Evolutionary conservation across 1,140 invertebrate genomes (phyloP).

Genomic region (Drosophila subpulchrella): DNA sequence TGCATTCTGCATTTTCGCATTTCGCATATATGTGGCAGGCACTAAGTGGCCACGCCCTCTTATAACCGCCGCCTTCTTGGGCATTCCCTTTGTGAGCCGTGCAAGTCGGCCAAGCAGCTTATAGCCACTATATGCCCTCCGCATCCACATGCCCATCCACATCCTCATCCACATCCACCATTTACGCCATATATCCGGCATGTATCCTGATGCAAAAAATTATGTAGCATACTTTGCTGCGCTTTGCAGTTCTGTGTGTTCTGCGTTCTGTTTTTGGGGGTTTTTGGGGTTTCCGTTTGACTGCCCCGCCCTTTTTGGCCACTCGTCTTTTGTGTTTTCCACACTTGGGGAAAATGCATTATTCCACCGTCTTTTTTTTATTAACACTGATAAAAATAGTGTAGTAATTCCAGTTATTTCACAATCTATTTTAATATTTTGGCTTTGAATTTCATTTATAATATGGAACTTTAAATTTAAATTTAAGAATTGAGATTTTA

Average conservation of each 20-base stretch:
- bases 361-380: no score
- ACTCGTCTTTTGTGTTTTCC: conserved; percentile 7
- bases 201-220: conserved; percentile 27
- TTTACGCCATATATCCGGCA: conserved; percentile 11
- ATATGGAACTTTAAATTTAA: no score
- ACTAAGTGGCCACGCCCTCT: conserved; percentile 34
- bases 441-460: neutral
- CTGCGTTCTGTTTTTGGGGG: conserved; percentile 24
- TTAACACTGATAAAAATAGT: no score
- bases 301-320: conserved; percentile 19
- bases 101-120: conserved; percentile 37
- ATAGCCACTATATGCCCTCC: conserved; percentile 15
- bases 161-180: conserved; percentile 1
- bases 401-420: no score
- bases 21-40: conserved; percentile 29
- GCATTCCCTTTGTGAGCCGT: conserved; percentile 31
- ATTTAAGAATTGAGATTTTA: no score
- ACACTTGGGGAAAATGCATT: conserved; percentile 12
- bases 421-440: neutral
- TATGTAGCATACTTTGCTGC: conserved; percentile 44
- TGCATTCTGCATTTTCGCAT: conserved; percentile 34
- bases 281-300: conserved; percentile 31
- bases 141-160: neutral
- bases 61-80: conserved; percentile 11
- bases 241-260: conserved; percentile 23